Evolutionary conservation across 2,113 vertebrate genomes (phyloP).

Genomic region (Mormyrus iriodes): DNA sequence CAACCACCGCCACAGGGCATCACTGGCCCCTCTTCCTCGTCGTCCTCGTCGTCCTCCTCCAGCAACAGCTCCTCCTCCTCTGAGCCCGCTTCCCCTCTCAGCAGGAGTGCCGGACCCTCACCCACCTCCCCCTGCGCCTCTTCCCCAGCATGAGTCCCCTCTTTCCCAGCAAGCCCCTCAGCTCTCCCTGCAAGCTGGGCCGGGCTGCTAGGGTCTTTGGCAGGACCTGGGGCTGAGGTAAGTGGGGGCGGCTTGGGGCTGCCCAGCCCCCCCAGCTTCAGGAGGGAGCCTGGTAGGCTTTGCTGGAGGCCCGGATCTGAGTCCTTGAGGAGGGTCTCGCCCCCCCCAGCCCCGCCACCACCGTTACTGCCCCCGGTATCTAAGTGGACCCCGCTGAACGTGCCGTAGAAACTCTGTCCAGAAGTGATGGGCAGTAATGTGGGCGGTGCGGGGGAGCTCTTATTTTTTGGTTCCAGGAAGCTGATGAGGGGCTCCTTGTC

Average conservation of each 20-base stretch:
- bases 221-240: conserved; percentile 90
- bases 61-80: conserved; percentile 83
- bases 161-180: conserved; percentile 65
- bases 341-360: conserved; percentile 36
- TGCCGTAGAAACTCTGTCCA: conserved; percentile 96
- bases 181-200: conserved; percentile 63
- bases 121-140: conserved; percentile 63
- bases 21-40: conserved; percentile 68
- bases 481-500: conserved; percentile 99
- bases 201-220: conserved; percentile 77
- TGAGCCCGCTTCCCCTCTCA: conserved; percentile 64
- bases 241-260: conserved; percentile 71
- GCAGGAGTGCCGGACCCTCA: conserved; percentile 50
- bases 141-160: conserved; percentile 66
- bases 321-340: conserved; percentile 63
- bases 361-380: conserved; percentile 69
- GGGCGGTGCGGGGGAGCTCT: conserved; percentile 84
- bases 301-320: conserved; percentile 61
- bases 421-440: conserved; percentile 84
- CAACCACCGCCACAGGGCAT: conserved; percentile 70
- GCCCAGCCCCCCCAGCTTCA: conserved; percentile 83
- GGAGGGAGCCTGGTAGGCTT: conserved; percentile 61
- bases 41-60: conserved; percentile 75
- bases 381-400: conserved; percentile 95
- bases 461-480: conserved; percentile 99